phyloP scores from a whole-genome alignment of 2,113 vertebrate genomes.

The Zosterops lateralis region DNA sequence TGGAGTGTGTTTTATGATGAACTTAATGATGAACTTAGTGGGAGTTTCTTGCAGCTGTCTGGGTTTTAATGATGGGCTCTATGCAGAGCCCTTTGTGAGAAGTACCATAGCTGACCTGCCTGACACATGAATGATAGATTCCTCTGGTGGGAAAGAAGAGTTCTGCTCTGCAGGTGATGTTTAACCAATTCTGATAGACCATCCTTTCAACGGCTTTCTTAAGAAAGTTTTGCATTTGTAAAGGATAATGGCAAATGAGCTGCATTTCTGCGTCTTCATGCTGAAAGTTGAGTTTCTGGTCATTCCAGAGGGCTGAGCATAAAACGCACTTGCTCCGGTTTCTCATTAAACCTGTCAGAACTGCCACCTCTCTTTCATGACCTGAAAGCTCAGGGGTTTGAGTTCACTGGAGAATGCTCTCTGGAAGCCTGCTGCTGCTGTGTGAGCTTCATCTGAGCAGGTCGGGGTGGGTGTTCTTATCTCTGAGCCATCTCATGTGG shows the following conservation, averaged over 20 bases:
- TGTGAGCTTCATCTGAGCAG: neutral
- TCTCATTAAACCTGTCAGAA: neutral
- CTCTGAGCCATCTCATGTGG: neutral
- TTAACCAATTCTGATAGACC: neutral
- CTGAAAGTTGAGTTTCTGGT: constrained; percentile 34
- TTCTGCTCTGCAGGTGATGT: neutral
- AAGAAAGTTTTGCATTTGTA: neutral
- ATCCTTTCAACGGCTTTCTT: neutral
- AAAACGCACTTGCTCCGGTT: neutral
- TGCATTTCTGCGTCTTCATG: neutral
- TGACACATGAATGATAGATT: neutral
- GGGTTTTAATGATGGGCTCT: neutral
- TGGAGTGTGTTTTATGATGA: neutral
- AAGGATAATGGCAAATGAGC: neutral
- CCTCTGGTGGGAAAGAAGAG: neutral
- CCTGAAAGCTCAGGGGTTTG: neutral
- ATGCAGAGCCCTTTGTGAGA: neutral
- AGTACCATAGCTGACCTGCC: neutral
- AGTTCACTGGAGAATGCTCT: neutral
- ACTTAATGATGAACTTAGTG: neutral
- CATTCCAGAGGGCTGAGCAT: neutral
- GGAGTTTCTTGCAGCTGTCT: neutral
- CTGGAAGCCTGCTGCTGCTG: neutral
- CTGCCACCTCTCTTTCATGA: neutral
- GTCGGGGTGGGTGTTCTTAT: neutral